phyloP scores from a whole-genome alignment of 1,140 invertebrate genomes.

The Bombus waltoni region DNA sequence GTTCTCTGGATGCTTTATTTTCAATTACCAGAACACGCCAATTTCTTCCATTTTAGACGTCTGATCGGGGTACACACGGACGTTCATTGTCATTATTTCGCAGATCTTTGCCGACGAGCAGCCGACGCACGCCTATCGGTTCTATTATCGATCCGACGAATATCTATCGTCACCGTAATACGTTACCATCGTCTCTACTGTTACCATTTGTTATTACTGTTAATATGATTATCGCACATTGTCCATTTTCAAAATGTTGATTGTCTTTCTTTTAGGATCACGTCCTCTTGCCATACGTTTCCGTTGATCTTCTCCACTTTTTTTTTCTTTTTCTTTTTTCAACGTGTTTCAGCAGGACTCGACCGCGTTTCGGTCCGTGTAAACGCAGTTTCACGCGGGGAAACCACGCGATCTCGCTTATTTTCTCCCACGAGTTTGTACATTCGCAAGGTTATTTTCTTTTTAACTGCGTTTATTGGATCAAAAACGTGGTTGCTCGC shows the following conservation, averaged over 20 bases:
- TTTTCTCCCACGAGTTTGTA: neutral
- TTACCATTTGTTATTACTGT: no score
- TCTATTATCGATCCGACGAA: neutral
- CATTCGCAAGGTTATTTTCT: neutral
- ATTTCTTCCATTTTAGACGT: slow-evolving; percentile 19
- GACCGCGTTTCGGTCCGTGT: neutral
- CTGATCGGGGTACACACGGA: neutral
- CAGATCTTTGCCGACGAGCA: slow-evolving; percentile 52
- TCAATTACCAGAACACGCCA: slow-evolving; percentile 46
- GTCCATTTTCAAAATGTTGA: slow-evolving; percentile 22
- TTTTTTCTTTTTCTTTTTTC: neutral
- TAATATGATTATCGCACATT: slow-evolving; percentile 19
- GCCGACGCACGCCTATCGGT: slow-evolving; percentile 7
- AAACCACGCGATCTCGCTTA: neutral
- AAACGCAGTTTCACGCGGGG: neutral
- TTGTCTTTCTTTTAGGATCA: neutral
- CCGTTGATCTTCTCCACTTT: neutral
- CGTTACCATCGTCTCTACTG: neutral
- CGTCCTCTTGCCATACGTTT: neutral
- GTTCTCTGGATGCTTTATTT: slow-evolving; percentile 34
- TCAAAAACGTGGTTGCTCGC: slow-evolving; percentile 7
- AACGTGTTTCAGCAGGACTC: slow-evolving; percentile 5
- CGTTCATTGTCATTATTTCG: slow-evolving; percentile 38
- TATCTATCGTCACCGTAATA: no score
- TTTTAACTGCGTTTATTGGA: slow-evolving; percentile 40